Percentiles rank a stretch among this genome's conserved stretches.
Conservation (phyloP, 92 coral and sea anemone species). For the Bergia sp. region DNA sequence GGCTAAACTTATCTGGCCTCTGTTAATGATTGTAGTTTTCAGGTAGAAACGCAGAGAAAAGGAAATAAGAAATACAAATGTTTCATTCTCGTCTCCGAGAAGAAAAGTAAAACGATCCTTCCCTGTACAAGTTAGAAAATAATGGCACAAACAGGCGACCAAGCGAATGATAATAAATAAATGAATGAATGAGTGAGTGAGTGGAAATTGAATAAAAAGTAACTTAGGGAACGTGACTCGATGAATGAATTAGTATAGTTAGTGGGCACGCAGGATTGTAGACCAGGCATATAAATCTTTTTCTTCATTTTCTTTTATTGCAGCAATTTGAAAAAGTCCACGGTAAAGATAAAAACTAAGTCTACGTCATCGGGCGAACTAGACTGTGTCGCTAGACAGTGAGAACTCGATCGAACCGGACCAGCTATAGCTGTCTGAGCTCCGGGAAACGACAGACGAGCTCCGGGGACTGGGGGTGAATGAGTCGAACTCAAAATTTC, state of each 20-base stretch:
- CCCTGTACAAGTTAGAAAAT: too few relatives aligned
- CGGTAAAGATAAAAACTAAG: not conserved
- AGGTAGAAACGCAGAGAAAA: too few relatives aligned
- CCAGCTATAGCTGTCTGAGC: conserved; percentile 56
- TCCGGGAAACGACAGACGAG: conserved; percentile 60
- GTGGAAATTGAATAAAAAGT: not conserved
- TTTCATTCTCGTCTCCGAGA: too few relatives aligned
- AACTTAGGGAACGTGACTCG: not conserved
- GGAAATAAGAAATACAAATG: too few relatives aligned
- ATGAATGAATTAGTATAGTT: not conserved
- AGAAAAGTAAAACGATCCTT: too few relatives aligned
- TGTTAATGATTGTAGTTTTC: too few relatives aligned
- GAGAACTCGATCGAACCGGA: conserved; percentile 42
- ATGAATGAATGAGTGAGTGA: not conserved
- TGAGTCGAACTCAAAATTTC: conserved; percentile 41
- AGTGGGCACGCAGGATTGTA: not conserved
- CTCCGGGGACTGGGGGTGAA: conserved; percentile 74
- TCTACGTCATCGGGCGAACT: not conserved
- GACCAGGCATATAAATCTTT: not conserved
- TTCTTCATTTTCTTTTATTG: not conserved
- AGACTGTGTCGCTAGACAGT: conserved; percentile 36
- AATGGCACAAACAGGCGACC: too few relatives aligned
- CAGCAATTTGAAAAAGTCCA: conserved; percentile 8
- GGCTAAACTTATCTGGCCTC: too few relatives aligned
- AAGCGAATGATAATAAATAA: not conserved